Evolutionary conservation across 2,113 vertebrate species (phyloP).

Genomic region (Oceanodroma tethys): DNA sequence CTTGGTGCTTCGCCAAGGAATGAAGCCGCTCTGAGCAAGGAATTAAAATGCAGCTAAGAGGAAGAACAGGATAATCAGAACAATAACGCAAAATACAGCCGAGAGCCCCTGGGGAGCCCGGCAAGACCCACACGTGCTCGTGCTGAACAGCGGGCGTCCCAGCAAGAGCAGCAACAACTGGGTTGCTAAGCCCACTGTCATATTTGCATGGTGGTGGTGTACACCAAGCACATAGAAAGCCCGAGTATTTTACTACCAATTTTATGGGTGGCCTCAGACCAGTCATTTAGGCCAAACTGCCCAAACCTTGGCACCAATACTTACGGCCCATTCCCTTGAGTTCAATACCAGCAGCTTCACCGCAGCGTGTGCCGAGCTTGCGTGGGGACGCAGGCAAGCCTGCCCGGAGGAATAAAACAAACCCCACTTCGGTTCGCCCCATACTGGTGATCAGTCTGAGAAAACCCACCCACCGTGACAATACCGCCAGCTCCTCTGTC

Average conservation of each 20-base stretch:
- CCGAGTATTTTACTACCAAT: accelerated
- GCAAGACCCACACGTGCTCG: accelerated
- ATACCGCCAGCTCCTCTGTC: background rate
- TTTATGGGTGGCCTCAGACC: background rate
- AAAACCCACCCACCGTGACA: background rate
- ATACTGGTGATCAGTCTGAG: background rate
- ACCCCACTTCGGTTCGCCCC: no score
- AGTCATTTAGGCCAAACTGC: background rate
- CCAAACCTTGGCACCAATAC: background rate
- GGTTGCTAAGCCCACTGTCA: background rate
- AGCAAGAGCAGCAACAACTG: background rate
- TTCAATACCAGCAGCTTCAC: background rate
- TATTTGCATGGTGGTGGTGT: background rate
- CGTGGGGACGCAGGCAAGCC: accelerated
- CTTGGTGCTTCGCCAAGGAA: background rate
- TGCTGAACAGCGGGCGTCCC: background rate
- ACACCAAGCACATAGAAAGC: background rate
- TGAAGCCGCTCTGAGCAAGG: background rate
- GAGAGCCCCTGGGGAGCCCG: background rate
- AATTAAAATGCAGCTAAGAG: slow-evolving; percentile 33
- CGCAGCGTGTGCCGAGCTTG: accelerated
- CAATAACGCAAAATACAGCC: background rate
- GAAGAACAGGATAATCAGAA: slow-evolving; percentile 14
- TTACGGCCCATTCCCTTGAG: accelerated
- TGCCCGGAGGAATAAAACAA: background rate